Evolutionary conservation across 2,113 vertebrate species (phyloP).

Genomic region (Gallinago undulata): DNA sequence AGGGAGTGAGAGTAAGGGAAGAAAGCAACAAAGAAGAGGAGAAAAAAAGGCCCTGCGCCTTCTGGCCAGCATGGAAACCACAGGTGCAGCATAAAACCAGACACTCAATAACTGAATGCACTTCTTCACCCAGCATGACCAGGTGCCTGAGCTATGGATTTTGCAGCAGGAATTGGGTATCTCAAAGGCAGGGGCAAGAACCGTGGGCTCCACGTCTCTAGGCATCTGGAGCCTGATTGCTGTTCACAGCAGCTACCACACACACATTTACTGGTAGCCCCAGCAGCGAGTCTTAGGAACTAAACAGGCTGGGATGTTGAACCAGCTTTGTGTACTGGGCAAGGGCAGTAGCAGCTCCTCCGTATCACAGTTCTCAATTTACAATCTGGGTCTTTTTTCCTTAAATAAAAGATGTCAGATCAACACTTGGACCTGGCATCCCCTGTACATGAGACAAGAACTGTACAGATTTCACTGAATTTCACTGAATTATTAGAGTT

Average conservation of each 20-base stretch:
- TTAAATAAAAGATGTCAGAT: neutral
- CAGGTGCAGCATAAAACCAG: neutral
- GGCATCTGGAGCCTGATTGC: too few relatives aligned
- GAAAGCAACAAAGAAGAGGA: neutral
- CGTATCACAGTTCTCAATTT: neutral
- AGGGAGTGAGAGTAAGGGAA: neutral
- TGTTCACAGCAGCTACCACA: neutral
- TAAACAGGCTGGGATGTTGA: neutral
- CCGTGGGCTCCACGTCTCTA: rapidly evolving
- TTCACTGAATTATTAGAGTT: too few relatives aligned
- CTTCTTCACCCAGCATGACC: neutral
- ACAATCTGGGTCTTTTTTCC: neutral
- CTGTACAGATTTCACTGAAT: neutral
- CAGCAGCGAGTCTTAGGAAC: neutral
- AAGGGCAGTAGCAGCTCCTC: neutral
- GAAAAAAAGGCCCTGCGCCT: neutral
- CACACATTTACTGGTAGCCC: too few relatives aligned
- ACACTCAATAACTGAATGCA: neutral
- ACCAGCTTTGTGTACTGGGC: neutral
- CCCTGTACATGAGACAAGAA: neutral
- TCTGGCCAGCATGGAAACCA: neutral
- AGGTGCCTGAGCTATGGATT: neutral
- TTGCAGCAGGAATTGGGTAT: rapidly evolving
- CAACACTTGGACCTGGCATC: neutral
- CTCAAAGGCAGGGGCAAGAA: neutral